A percentile compares a stretch with the other conserved stretches of the same genome.
These are phyloP conservation scores for Ochropacha duplaris DNA, from an alignment of 2,888 invertebrate genomes.

Conservation along the genomic window DNA sequence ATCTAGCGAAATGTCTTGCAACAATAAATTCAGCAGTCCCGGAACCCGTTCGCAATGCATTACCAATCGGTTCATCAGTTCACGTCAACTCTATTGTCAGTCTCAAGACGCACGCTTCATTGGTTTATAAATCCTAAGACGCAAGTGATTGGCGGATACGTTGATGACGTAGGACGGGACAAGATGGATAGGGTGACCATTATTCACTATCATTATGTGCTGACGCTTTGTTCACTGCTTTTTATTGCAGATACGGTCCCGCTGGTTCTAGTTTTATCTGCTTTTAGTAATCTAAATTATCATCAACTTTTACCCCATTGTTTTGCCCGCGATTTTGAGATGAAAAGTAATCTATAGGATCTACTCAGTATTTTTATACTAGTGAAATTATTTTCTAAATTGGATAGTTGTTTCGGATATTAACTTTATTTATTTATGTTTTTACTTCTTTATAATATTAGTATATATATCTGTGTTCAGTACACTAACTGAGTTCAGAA, in stretches of 20 bases:
- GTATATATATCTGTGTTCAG: no score
- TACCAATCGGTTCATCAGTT: background rate
- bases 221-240: background rate
- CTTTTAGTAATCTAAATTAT: no score
- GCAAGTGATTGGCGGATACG: background rate
- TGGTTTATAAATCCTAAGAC: background rate
- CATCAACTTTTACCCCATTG: no score
- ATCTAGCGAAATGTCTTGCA: background rate
- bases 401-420: no score
- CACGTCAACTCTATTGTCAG: conserved; percentile 2
- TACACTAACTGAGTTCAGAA: no score
- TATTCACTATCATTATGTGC: background rate
- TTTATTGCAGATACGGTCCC: no score
- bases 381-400: no score
- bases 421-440: no score
- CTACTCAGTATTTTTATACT: no score
- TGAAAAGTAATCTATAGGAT: no score
- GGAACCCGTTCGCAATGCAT: background rate
- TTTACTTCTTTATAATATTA: no score
- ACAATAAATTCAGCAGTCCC: background rate
- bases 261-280: background rate
- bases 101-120: background rate
- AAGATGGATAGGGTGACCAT: background rate
- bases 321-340: no score
- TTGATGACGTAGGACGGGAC: background rate